These are phyloP conservation scores for Ovis aries DNA, from an alignment of 2,113 vertebrate genomes.

Conservation along the genomic window ARS-UI_Ramb_v3.0 NC_056069.1:30006001-30006500, in stretches of 20 bases:
- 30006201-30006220: background rate
- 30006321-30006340: background rate
- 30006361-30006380: background rate
- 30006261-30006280: background rate
- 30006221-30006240: background rate
- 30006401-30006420: background rate
- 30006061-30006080: background rate
- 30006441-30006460: background rate
- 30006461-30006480: background rate
- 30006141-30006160: background rate
- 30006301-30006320: background rate
- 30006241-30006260: background rate
- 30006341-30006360: background rate
- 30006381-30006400: background rate
- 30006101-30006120: background rate
- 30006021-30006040: background rate
- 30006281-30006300: background rate
- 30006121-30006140: background rate
- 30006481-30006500: background rate
- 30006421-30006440: background rate
- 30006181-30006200: background rate
- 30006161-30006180: background rate
- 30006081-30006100: background rate
- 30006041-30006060: background rate
- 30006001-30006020: background rate